Percentiles rank a stretch among this genome's conserved stretches.
These are phyloP conservation scores for Papilio polytes DNA, from an alignment of 1,140 invertebrate species.

Conservation along the genomic window DNA sequence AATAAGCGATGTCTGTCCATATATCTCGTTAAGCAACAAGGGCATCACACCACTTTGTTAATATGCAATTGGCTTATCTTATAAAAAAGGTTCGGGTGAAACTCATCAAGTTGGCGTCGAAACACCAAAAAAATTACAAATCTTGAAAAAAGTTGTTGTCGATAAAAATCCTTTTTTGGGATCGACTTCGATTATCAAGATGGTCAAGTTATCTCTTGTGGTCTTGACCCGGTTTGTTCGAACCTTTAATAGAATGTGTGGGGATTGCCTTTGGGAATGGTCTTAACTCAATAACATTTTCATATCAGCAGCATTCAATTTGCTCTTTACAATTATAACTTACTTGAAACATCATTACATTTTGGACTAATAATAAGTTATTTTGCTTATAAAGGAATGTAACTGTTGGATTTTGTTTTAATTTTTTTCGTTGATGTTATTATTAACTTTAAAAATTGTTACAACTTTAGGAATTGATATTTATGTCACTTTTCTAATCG, in stretches of 20 bases:
- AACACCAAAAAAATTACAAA: conserved; percentile 29
- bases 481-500: background rate
- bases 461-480: background rate
- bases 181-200: conserved; percentile 35
- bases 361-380: background rate
- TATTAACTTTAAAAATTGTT: too few species aligned
- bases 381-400: background rate
- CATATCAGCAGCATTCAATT: background rate
- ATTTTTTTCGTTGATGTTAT: too few species aligned
- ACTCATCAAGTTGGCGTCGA: conserved; percentile 25
- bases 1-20: conserved; percentile 64
- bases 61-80: conserved; percentile 52
- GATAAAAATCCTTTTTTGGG: conserved; percentile 39
- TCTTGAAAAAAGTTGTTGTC: conserved; percentile 19
- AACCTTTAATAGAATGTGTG: conserved; percentile 12
- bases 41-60: conserved; percentile 48
- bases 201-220: conserved; percentile 5
- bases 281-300: background rate
- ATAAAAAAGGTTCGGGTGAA: conserved; percentile 44
- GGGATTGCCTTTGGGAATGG: background rate
- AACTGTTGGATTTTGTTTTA: too few species aligned
- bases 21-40: conserved; percentile 57
- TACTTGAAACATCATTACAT: background rate
- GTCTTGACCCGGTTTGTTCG: conserved; percentile 32
- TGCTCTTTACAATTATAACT: background rate